Evolutionary conservation across 1,140 invertebrate genomes (phyloP), one percentile per base, ranked within the genome.

Genomic region (Hesperophylax magnus): DNA sequence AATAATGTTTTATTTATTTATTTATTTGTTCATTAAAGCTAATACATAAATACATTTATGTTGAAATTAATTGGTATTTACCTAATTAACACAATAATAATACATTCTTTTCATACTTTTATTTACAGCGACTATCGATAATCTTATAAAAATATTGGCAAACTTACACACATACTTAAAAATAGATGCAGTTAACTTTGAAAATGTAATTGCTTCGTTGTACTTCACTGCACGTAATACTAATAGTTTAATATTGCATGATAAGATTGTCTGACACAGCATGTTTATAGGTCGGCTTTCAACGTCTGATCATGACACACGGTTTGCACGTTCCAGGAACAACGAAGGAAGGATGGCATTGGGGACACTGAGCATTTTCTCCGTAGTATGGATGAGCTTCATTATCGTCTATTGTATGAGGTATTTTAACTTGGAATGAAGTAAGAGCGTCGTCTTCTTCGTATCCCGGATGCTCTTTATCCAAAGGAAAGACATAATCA

Each of bases 321-420:
- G 92, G 92, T 83, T 92, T 90, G 82, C 92, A 92, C 47, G 89
- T 90, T 34, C 91, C 92, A 4, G 91, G 91, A 27, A 88, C 86
- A 27, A 92, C 85, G 81, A 92, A 92, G 17, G 91, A 91, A 17
- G 92, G 92, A 86, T 92, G 92, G 84, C 92, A 92, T 81, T 92
- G 90, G 0, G 92, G 92, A 76, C 92, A 92, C 60, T 89, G 86
- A 7, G 91, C 88, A 85, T 92, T 92, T 85, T 92, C 92, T 5
- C 91, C 91, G 80, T 90, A 92, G 85, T 91, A 92, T 61, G 88
- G 86, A 65, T 84, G 75, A 75, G 82, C 14, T n/a, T 69, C 71
- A 53, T 80, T 76, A 8, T 78, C 67, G 5, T 85, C 69, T 39
- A 86, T 85, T 0, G 87, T 88, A 31, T 90, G 88, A 0, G 90